Evolutionary conservation across 2,113 vertebrate genomes (phyloP).

Genomic region (Mesocricetus auratus): DNA sequence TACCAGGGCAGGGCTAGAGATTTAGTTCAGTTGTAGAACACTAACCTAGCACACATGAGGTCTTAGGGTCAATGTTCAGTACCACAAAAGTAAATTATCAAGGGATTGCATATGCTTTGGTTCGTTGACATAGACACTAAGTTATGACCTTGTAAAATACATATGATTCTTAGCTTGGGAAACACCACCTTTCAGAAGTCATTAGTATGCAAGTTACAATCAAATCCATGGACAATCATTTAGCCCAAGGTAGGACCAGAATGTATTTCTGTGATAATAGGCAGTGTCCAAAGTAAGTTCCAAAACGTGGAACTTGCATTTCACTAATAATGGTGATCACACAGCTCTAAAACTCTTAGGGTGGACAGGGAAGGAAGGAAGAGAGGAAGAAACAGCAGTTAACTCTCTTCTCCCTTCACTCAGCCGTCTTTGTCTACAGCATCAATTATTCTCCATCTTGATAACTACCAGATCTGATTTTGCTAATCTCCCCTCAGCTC

Average conservation of each 20-base stretch:
- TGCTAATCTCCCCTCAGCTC: conserved; percentile 1
- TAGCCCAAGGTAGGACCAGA: background rate
- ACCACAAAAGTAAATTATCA: background rate
- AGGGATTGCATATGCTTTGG: background rate
- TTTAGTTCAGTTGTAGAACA: background rate
- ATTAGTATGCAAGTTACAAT: conserved; percentile 44
- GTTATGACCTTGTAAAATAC: conserved; percentile 3
- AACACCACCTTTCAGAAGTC: conserved; percentile 29
- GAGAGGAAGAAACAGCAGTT: background rate
- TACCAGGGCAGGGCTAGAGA: background rate
- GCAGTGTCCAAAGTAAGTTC: background rate
- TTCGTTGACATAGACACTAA: background rate
- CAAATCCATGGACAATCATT: conserved; percentile 10
- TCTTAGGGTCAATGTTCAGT: background rate
- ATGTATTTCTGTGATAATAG: conserved; percentile 23
- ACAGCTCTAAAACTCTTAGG: background rate
- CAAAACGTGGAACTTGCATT: background rate
- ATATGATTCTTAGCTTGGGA: conserved; percentile 9
- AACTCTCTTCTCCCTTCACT: background rate
- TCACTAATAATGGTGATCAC: background rate
- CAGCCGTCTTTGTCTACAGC: background rate
- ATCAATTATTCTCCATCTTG: background rate
- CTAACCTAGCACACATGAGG: background rate
- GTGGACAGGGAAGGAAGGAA: background rate
- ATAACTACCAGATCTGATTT: background rate